phyloP scores from a whole-genome alignment of 2,888 invertebrate species.

The Himalopsyche japonica region DNA sequence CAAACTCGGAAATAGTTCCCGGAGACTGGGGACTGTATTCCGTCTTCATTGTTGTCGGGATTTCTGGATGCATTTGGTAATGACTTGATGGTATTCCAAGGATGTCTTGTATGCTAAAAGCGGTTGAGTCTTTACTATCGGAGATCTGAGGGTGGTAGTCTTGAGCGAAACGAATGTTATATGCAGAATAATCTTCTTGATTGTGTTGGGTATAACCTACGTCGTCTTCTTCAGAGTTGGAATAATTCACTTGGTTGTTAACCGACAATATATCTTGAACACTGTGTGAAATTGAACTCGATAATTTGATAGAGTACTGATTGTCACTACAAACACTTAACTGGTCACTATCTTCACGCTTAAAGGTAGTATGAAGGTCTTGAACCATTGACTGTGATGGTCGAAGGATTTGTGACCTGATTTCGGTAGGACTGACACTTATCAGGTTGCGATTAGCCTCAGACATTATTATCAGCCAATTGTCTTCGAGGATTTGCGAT shows the following conservation, averaged over 20 bases:
- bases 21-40: slow-evolving; percentile 46
- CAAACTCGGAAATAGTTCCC: slow-evolving; percentile 42
- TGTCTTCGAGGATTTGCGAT: neutral
- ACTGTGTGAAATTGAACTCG: slow-evolving; percentile 50
- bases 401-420: neutral
- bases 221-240: slow-evolving; percentile 41
- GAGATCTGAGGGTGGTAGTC: slow-evolving; percentile 46
- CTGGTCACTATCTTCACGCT: neutral
- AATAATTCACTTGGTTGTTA: slow-evolving; percentile 5
- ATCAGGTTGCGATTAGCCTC: neutral
- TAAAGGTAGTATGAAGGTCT: neutral
- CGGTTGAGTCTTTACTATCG: slow-evolving; percentile 57
- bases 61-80: slow-evolving; percentile 48
- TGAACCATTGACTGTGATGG: neutral
- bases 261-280: slow-evolving; percentile 53
- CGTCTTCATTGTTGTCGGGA: slow-evolving; percentile 49
- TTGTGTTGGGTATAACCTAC: slow-evolving; percentile 48
- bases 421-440: neutral
- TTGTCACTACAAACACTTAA: slow-evolving; percentile 3
- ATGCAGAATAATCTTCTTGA: slow-evolving; percentile 42
- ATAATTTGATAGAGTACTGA: slow-evolving; percentile 24
- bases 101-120: slow-evolving; percentile 59
- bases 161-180: slow-evolving; percentile 46
- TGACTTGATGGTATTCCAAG: slow-evolving; percentile 53
- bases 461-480: slow-evolving; percentile 28